These are phyloP conservation scores for Felis chaus DNA, from an alignment of 2,113 vertebrate genomes.

Conservation along the genomic window DNA sequence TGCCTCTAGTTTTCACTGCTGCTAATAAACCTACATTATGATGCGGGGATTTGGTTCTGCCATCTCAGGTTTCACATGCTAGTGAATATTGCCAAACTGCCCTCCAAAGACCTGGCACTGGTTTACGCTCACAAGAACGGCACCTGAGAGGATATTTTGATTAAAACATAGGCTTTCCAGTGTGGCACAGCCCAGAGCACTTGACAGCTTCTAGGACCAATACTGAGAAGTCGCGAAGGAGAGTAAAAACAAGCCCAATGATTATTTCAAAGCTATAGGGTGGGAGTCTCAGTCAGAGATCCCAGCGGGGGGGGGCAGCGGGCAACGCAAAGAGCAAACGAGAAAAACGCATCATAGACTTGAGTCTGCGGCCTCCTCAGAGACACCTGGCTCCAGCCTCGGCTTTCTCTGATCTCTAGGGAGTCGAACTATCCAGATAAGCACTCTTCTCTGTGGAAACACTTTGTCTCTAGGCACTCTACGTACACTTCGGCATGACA, in stretches of 20 bases:
- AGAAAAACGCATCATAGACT: background rate
- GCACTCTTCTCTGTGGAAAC: background rate
- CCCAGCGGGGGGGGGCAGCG: slow-evolving; percentile 40
- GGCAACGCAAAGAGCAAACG: background rate
- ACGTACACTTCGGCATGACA: background rate
- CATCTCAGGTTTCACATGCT: background rate
- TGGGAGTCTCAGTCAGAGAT: background rate
- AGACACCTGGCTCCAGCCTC: background rate
- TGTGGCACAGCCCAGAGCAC: background rate
- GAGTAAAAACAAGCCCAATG: background rate
- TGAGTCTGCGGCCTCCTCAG: background rate
- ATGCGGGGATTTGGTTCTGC: background rate
- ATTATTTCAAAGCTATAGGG: background rate
- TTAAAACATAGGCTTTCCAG: background rate
- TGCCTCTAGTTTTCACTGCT: background rate
- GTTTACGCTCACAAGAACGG: background rate
- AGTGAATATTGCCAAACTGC: background rate
- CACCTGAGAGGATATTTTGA: background rate
- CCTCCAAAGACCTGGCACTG: background rate
- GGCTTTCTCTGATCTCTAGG: background rate
- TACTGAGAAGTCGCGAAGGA: background rate
- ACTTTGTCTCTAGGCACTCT: background rate
- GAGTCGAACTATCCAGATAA: background rate
- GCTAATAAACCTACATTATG: background rate
- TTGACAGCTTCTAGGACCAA: background rate